Evolutionary conservation across 2,888 invertebrate genomes (phyloP).

Genomic region (Tholera decimalis): DNA sequence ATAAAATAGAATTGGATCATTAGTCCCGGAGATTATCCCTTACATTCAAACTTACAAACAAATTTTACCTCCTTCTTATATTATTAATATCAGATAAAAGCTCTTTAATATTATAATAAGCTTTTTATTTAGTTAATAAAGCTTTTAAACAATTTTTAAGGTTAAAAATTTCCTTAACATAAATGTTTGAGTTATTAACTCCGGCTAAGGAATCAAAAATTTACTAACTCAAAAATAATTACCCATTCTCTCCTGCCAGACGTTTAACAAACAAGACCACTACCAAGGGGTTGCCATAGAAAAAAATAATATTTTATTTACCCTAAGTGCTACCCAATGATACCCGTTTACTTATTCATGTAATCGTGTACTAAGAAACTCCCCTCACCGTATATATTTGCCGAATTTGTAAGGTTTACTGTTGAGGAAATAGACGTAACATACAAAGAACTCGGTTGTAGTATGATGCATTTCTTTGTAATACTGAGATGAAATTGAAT

Average conservation of each 20-base stretch:
- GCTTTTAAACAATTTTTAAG: too few relatives aligned
- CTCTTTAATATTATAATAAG: too few relatives aligned
- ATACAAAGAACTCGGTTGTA: conserved; percentile 7
- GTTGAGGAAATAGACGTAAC: conserved; percentile 46
- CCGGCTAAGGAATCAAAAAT: too few relatives aligned
- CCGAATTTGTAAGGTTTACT: conserved; percentile 59
- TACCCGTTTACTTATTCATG: conserved; percentile 65
- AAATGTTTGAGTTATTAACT: too few relatives aligned
- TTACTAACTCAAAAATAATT: conserved; percentile 9
- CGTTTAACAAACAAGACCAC: conserved; percentile 18
- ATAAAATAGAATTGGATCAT: too few relatives aligned
- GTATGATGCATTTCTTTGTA: conserved; percentile 5
- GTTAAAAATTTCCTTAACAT: too few relatives aligned
- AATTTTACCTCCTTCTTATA: too few relatives aligned
- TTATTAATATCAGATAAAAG: too few relatives aligned
- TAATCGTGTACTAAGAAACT: conserved; percentile 55
- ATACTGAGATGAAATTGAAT: not conserved
- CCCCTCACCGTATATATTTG: conserved; percentile 50
- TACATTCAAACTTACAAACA: too few relatives aligned
- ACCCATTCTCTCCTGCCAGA: not conserved
- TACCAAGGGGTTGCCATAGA: conserved; percentile 36
- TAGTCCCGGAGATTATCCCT: too few relatives aligned
- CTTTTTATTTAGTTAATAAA: too few relatives aligned
- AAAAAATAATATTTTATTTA: conserved; percentile 61
- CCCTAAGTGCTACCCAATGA: conserved; percentile 56